Percentiles rank a stretch among this genome's conserved stretches.
Evolutionary conservation across 2,888 invertebrate species (phyloP).

Genomic region (Erpobdella octoculata): DNA sequence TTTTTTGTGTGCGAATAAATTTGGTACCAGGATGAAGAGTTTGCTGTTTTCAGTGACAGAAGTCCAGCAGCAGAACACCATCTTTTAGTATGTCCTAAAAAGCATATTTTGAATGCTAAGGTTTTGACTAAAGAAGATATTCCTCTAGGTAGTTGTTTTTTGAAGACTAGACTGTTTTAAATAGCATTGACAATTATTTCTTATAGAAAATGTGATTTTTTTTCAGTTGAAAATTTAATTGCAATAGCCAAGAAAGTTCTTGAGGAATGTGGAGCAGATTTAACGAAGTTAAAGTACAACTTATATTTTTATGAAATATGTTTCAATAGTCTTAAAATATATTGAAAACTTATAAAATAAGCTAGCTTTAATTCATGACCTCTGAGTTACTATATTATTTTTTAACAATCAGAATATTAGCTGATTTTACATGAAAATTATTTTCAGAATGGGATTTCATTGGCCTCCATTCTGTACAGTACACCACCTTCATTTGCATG

Average conservation of each 20-base stretch:
- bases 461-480: constrained; percentile 82
- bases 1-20: neutral
- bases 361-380: neutral
- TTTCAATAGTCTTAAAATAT: neutral
- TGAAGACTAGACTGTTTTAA: too few species aligned
- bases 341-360: neutral
- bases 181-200: too few species aligned
- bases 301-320: neutral
- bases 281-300: neutral
- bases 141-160: constrained; percentile 38
- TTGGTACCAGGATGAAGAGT: constrained; percentile 57
- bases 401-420: neutral
- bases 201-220: too few species aligned
- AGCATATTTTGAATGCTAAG: constrained; percentile 70
- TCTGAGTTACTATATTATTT: neutral
- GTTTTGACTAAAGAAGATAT: constrained; percentile 60
- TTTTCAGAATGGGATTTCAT: constrained; percentile 72
- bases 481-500: constrained; percentile 73
- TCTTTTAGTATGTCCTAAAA: constrained; percentile 60
- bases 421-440: constrained; percentile 26
- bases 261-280: constrained; percentile 21
- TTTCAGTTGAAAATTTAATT: constrained; percentile 13
- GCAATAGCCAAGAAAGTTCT: constrained; percentile 9
- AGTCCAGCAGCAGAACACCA: constrained; percentile 74
- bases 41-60: constrained; percentile 73